A percentile compares a stretch with the other conserved stretches of the same genome.
Conservation (phyloP, 2,888 invertebrate species). For the Agonum fuliginosum region DNA sequence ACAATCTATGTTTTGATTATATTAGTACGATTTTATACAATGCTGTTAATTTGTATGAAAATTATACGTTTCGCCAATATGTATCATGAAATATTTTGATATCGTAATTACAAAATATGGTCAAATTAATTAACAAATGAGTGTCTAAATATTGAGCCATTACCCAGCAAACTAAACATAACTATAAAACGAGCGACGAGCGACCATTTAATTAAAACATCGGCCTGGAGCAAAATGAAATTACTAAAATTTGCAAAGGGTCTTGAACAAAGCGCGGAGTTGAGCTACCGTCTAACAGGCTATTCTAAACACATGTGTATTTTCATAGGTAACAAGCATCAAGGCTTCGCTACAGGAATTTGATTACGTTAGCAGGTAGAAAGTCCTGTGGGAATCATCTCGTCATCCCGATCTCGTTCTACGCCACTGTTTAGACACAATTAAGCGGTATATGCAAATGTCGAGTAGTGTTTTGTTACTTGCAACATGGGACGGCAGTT, state of each 20-base stretch:
- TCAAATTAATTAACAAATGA: neutral
- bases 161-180: slow-evolving; percentile 1
- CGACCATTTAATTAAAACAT: slow-evolving; percentile 28
- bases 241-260: slow-evolving; percentile 25
- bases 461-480: neutral
- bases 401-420: neutral
- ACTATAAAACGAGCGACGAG: slow-evolving; percentile 16
- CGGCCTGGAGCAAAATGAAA: slow-evolving; percentile 1
- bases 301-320: slow-evolving; percentile 29
- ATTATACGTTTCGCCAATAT: no score
- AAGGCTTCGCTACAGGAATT: slow-evolving; percentile 11
- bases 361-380: neutral
- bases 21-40: no score
- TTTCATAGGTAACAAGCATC: slow-evolving; percentile 23
- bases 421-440: slow-evolving; percentile 6
- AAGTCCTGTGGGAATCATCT: neutral
- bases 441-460: slow-evolving; percentile 1
- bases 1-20: no score
- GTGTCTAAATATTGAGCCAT: neutral
- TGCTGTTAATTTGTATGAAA: no score
- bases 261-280: neutral
- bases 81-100: no score
- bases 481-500: neutral
- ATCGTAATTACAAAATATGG: neutral
- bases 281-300: slow-evolving; percentile 18